Conservation (phyloP, 2,113 vertebrate species). For the Phalacrocorax carbo region DNA sequence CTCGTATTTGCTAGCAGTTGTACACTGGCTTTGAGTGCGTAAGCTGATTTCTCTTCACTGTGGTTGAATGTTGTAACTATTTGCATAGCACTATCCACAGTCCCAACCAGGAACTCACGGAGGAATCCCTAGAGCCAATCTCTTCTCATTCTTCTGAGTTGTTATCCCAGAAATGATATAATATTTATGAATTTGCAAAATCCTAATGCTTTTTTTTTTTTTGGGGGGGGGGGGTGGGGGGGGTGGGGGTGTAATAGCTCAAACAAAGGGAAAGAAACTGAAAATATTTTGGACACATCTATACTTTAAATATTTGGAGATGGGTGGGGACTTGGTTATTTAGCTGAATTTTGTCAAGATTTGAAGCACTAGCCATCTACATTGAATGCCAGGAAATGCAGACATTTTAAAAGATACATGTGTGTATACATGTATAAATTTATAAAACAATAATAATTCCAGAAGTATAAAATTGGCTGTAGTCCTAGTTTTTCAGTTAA, state of each 20-base stretch:
- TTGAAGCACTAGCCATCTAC: background rate
- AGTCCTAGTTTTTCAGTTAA: constrained; percentile 57
- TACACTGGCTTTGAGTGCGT: background rate
- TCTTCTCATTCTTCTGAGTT: background rate
- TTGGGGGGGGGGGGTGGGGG: too few species aligned
- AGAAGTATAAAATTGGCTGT: constrained; percentile 46
- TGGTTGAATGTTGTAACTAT: background rate
- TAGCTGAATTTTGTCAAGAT: constrained; percentile 1
- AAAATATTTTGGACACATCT: background rate
- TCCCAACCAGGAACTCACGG: background rate
- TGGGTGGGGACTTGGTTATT: background rate
- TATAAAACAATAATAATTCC: constrained; percentile 35
- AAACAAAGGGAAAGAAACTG: background rate
- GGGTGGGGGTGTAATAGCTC: background rate
- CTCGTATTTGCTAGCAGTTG: accelerated
- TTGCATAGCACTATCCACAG: background rate
- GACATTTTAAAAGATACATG: background rate
- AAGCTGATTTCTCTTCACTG: background rate
- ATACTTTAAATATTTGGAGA: background rate
- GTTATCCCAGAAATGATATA: background rate
- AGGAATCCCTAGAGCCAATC: background rate
- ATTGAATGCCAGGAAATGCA: background rate
- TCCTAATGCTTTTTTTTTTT: background rate
- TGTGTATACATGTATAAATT: background rate
- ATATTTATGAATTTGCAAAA: background rate